A percentile compares a stretch with the other conserved stretches of the same genome.
phyloP scores from a whole-genome alignment of 2,797 vertebrate genomes.

The Acipenser oxyrinchus region DNA sequence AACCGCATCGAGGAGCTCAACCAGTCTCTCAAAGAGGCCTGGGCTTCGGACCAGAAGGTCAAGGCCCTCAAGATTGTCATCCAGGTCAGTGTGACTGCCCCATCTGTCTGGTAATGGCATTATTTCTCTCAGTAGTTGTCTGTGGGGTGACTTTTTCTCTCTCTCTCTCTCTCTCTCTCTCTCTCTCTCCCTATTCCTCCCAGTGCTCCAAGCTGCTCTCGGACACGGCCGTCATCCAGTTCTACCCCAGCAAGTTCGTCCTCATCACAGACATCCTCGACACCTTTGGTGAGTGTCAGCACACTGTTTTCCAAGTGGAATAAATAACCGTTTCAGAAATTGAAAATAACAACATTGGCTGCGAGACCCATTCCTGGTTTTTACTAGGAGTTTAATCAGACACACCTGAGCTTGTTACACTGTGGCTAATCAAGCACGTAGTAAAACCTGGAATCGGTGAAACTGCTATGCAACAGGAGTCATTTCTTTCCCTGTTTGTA shows the following conservation, averaged over 20 bases:
- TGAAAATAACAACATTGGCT: too few relatives aligned
- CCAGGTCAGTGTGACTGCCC: conserved; percentile 63
- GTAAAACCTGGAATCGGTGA: too few relatives aligned
- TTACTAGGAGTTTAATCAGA: too few relatives aligned
- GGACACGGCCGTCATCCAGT: conserved; percentile 91
- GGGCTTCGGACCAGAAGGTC: conserved; percentile 96
- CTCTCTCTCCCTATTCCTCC: conserved; percentile 3
- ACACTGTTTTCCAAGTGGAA: not conserved
- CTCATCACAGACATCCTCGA: conserved; percentile 96
- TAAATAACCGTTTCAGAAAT: too few relatives aligned
- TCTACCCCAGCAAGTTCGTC: conserved; percentile 98
- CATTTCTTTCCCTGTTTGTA: conserved; percentile 31
- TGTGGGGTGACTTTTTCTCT: not conserved
- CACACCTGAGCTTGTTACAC: too few relatives aligned
- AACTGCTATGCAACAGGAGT: conserved; percentile 5
- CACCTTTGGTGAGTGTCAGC: conserved; percentile 78
- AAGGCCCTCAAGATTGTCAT: conserved; percentile 97
- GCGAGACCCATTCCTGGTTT: too few relatives aligned
- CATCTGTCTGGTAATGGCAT: not conserved
- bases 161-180: not conserved
- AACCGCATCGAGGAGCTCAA: conserved; percentile 94
- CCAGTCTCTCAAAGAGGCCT: conserved; percentile 91
- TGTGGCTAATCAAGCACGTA: too few relatives aligned
- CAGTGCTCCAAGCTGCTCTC: conserved; percentile 97
- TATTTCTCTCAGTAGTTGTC: not conserved